These are phyloP conservation scores for Cephalopachus bancanus DNA, from an alignment of 2,797 vertebrate species.

Conservation along the genomic window DNA sequence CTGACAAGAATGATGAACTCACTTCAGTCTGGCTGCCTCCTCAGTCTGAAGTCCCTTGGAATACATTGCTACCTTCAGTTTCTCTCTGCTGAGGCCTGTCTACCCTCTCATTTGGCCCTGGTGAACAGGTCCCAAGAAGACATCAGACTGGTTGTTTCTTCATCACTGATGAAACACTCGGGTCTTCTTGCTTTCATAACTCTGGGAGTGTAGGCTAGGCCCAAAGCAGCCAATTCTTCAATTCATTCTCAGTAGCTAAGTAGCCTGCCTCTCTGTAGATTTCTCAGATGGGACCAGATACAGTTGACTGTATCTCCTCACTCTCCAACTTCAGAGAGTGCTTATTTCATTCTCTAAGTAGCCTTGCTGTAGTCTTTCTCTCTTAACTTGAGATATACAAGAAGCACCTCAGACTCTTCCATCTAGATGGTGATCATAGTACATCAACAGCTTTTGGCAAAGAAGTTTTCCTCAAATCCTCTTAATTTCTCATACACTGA, in stretches of 20 bases:
- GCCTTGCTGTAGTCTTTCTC: background rate
- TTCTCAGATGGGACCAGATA: background rate
- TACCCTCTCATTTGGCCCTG: background rate
- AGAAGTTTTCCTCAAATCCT: background rate
- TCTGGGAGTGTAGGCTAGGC: background rate
- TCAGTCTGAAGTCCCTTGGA: background rate
- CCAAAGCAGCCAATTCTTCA: background rate
- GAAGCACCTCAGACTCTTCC: background rate
- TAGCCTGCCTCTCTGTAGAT: background rate
- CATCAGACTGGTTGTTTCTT: background rate
- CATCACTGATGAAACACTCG: background rate
- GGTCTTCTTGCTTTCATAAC: background rate
- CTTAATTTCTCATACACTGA: background rate
- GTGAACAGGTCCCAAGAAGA: conserved; percentile 18
- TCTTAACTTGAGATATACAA: background rate
- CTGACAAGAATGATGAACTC: conserved; percentile 56
- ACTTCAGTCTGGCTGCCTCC: conserved; percentile 53
- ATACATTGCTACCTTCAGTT: background rate
- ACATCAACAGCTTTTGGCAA: background rate
- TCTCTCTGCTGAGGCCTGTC: conserved; percentile 10
- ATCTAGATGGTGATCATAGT: background rate
- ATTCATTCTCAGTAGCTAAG: background rate
- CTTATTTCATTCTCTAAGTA: background rate
- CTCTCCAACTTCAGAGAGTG: background rate
- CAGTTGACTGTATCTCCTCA: background rate